Conservation (phyloP, 2,888 invertebrate genomes). For the Dryomyza anilis region DNA sequence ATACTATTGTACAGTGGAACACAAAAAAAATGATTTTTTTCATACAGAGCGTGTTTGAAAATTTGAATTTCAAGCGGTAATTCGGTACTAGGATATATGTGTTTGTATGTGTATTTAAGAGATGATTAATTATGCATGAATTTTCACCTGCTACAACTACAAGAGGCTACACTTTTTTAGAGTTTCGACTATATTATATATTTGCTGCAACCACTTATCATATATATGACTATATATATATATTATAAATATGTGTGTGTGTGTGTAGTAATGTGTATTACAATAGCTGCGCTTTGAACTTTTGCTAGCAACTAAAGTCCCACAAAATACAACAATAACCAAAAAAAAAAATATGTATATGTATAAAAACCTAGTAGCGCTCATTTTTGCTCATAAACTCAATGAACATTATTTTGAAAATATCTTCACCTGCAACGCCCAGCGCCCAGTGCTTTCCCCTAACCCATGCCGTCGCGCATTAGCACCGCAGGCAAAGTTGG, state of each 20-base stretch:
- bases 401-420: slow-evolving; percentile 9
- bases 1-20: background rate
- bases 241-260: too few relatives aligned
- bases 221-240: too few relatives aligned
- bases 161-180: too few relatives aligned
- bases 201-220: too few relatives aligned
- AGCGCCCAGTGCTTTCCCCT: background rate
- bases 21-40: background rate
- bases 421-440: background rate
- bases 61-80: background rate
- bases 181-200: too few relatives aligned
- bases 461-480: background rate
- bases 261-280: too few relatives aligned
- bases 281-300: slow-evolving; percentile 5
- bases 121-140: slow-evolving; percentile 8
- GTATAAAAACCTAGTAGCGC: background rate
- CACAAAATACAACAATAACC: too few relatives aligned
- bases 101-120: background rate
- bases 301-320: too few relatives aligned
- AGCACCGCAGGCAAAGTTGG: background rate
- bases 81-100: background rate
- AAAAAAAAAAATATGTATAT: too few relatives aligned
- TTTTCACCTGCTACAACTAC: too few relatives aligned
- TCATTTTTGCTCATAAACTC: slow-evolving; percentile 13
- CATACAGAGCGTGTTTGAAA: background rate